These are phyloP conservation scores for Albula goreensis DNA, from an alignment of 2,113 vertebrate species.

Conservation along the genomic window DNA sequence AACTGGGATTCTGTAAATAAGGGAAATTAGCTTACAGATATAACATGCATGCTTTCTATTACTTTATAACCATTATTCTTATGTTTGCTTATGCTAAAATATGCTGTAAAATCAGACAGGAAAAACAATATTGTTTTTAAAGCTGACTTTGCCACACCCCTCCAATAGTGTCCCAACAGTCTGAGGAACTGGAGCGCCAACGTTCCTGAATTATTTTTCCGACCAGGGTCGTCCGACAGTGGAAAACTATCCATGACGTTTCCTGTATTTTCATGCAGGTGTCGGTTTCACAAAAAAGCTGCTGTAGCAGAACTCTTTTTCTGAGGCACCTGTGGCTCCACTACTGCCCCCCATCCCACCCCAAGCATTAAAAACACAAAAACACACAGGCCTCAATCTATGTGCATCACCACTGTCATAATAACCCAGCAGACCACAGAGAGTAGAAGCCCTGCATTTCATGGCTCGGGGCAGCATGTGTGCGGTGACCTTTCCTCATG, in stretches of 20 bases:
- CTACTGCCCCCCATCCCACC: not conserved
- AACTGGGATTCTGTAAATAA: not conserved
- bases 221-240: slow-evolving; percentile 6
- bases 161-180: not conserved
- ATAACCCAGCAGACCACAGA: not conserved
- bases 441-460: not conserved
- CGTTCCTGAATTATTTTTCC: slow-evolving; percentile 13
- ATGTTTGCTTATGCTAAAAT: not conserved
- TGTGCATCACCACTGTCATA: not conserved
- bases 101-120: not conserved
- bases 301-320: not conserved
- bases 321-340: not conserved
- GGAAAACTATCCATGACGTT: not conserved
- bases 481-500: not conserved
- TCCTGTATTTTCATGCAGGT: slow-evolving; percentile 9
- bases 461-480: not conserved
- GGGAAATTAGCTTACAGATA: not conserved
- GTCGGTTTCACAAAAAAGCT: not conserved
- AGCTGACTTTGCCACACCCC: not conserved
- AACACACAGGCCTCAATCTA: not conserved
- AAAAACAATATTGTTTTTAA: not conserved
- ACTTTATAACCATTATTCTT: not conserved
- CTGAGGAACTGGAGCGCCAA: not conserved
- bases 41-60: not conserved
- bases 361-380: not conserved